These are phyloP conservation scores for Synergus gifuensis DNA, from an alignment of 2,888 invertebrate genomes.

Conservation along the genomic window DNA sequence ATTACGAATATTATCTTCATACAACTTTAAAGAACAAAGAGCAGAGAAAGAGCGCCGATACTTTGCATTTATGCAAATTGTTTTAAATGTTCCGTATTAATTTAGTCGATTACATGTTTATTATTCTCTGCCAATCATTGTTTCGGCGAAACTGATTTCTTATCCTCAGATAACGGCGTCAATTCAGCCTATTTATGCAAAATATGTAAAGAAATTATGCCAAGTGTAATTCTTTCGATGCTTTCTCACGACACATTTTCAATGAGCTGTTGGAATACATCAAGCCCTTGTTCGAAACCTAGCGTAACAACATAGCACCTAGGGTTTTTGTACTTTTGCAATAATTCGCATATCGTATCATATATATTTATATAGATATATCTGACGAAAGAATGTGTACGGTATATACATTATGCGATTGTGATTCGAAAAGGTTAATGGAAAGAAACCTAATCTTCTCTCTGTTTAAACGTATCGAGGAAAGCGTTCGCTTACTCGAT, in stretches of 20 bases:
- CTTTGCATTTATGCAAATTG: background rate
- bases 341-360: slow-evolving; percentile 73
- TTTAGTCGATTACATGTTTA: background rate
- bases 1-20: background rate
- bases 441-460: slow-evolving; percentile 63
- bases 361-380: slow-evolving; percentile 58
- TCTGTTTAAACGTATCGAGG: slow-evolving; percentile 26
- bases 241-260: slow-evolving; percentile 55
- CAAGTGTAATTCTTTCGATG: slow-evolving; percentile 53
- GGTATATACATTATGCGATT: slow-evolving; percentile 74
- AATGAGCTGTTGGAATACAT: slow-evolving; percentile 66
- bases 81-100: slow-evolving; percentile 5
- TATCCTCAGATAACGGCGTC: slow-evolving; percentile 47
- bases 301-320: slow-evolving; percentile 77
- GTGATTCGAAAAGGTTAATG: slow-evolving; percentile 68
- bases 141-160: slow-evolving; percentile 38
- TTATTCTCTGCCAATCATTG: slow-evolving; percentile 33
- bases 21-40: background rate
- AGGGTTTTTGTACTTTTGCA: slow-evolving; percentile 77
- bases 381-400: slow-evolving; percentile 68
- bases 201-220: slow-evolving; percentile 54
- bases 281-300: slow-evolving; percentile 63
- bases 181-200: slow-evolving; percentile 50
- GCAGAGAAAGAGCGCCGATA: background rate
- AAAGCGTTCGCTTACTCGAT: slow-evolving; percentile 8